A percentile compares a stretch with the other conserved stretches of the same genome.
Evolutionary conservation across 2,888 invertebrate species (phyloP).

Genomic region (Hybos culiciformis): DNA sequence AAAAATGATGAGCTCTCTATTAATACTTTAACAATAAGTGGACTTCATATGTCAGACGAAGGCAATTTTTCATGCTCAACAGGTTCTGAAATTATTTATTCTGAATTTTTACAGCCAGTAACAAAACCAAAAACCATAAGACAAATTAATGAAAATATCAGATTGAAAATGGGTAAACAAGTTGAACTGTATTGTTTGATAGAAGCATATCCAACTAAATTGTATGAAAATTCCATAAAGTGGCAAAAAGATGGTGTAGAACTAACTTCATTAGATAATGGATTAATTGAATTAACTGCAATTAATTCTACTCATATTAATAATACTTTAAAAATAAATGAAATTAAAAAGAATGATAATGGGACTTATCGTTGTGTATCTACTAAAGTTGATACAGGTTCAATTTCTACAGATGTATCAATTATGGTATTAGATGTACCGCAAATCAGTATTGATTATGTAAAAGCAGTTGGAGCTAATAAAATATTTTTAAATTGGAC

Average conservation of each 20-base stretch:
- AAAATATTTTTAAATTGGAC: constrained; percentile 76
- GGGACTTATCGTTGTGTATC: constrained; percentile 49
- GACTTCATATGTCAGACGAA: constrained; percentile 42
- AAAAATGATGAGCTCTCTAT: constrained; percentile 33
- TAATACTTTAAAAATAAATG: constrained; percentile 42
- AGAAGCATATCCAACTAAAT: constrained; percentile 44
- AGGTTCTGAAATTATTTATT: constrained; percentile 30
- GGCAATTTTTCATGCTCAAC: constrained; percentile 47
- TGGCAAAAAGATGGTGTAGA: constrained; percentile 35
- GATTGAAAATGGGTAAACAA: constrained; percentile 39
- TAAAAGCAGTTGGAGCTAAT: constrained; percentile 59
- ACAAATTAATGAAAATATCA: constrained; percentile 34
- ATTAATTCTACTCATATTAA: constrained; percentile 45
- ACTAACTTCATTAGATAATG: constrained; percentile 27
- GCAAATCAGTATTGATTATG: constrained; percentile 52
- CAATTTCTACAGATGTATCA: constrained; percentile 35
- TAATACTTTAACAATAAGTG: constrained; percentile 39
- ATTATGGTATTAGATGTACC: constrained; percentile 56
- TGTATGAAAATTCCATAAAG: constrained; percentile 24
- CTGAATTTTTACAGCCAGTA: constrained; percentile 33
- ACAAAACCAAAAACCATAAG: constrained; percentile 38
- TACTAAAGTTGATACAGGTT: constrained; percentile 24
- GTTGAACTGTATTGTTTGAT: constrained; percentile 42
- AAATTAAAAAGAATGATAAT: constrained; percentile 54
- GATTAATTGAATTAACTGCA: constrained; percentile 27